Evolutionary conservation across 2,888 invertebrate genomes (phyloP), one percentile per base, ranked within the genome.

Genomic region (Clitarchus hookeri): DNA sequence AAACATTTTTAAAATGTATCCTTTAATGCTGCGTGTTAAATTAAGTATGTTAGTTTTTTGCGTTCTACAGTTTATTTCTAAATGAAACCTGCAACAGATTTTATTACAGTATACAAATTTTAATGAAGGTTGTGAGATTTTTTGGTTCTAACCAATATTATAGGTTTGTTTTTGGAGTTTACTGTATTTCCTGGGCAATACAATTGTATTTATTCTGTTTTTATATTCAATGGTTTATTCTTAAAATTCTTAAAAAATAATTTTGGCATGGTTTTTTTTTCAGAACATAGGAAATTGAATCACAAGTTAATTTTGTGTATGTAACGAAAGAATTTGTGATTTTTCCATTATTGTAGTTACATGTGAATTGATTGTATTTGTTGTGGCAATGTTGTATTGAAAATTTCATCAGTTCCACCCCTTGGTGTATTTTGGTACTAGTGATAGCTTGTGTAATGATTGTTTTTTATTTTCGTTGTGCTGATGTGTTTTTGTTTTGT

Each of bases 401-500:
- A 36, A 36, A 23, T 65, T n/a, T 65, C 3, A 6, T 65, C 65
- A 65, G 2, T 9, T 65, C 8, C 65, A 65, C 8, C n/a, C 65
- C n/a, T 65, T 19, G 19, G 65, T 65, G 65, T 65, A 65, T 65
- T 65, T 65, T 65, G 0, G 23, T 8, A 23, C n/a, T 65, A 65
- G 65, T 65, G 19, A 65, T 65, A n/a, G 65, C 65, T 65, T 65
- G 65, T 65, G n/a, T 23, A 65, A n/a, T 65, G 65, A 9, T 48
- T 48, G 84, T 86, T 26, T 82, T 83, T 80, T 84, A 79, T 85
- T 86, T 86, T 85, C 80, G 54, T 85, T 85, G 65, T 65, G 65
- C 77, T 83, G 36, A 87, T 83, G 78, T 88, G 86, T 82, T 86
- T 87, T 84, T 87, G 88, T 90, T 89, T 89, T 91, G n/a, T 90